These are phyloP conservation scores for Gnathonemus echidnorhynchus DNA, from an alignment of 2,113 vertebrate species.

Conservation along the genomic window DNA sequence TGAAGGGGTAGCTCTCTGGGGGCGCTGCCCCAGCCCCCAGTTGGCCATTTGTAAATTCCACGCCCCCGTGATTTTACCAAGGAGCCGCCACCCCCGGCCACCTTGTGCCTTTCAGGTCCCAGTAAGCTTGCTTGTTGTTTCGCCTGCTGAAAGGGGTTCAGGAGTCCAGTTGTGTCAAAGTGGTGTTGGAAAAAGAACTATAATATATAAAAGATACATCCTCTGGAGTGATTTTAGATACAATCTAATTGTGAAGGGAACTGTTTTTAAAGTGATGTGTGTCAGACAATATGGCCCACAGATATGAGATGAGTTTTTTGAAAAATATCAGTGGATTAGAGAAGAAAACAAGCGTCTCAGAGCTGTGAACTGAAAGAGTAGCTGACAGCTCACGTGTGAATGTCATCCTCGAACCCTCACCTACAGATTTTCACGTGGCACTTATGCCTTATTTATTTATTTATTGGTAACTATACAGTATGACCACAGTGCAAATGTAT, in stretches of 20 bases:
- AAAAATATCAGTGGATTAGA: not conserved
- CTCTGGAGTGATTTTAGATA: not conserved
- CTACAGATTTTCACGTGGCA: not conserved
- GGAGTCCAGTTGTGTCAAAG: not conserved
- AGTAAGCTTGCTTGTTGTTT: constrained; percentile 25
- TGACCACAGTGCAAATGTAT: not conserved
- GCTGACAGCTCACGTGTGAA: not conserved
- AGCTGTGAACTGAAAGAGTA: not conserved
- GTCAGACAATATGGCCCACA: not conserved
- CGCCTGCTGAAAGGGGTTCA: not conserved
- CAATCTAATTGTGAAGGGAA: not conserved
- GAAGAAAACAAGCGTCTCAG: not conserved
- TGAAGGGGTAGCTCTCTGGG: not conserved
- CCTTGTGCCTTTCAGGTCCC: constrained; percentile 56
- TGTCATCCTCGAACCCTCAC: not conserved
- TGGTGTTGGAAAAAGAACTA: not conserved
- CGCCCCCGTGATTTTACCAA: not conserved
- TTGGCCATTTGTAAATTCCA: constrained; percentile 39
- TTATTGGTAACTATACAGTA: not conserved
- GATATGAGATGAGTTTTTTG: not conserved
- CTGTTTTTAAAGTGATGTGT: not conserved
- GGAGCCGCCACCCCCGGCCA: not conserved
- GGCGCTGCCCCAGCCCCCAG: not conserved
- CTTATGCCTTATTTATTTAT: not conserved
- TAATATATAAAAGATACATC: not conserved